Evolutionary conservation across 2,113 vertebrate species (phyloP).

Genomic region (Gnathonemus echidnorhynchus): DNA sequence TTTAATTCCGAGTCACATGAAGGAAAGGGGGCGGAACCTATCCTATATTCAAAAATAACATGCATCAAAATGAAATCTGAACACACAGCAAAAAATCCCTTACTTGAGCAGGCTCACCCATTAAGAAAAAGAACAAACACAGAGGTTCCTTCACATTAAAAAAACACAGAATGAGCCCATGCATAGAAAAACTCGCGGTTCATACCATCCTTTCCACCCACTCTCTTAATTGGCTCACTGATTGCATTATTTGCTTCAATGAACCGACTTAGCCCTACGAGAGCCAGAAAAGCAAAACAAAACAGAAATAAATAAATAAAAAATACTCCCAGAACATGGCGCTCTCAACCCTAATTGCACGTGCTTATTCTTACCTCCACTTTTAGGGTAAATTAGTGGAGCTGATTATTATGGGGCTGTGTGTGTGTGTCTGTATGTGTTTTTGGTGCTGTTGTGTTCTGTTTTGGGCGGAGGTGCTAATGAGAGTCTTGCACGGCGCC

Average conservation of each 20-base stretch:
- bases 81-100: constrained; percentile 23
- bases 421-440: background rate
- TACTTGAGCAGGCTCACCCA: background rate
- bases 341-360: background rate
- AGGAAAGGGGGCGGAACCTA: constrained; percentile 33
- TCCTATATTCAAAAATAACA: constrained; percentile 49
- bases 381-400: background rate
- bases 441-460: background rate
- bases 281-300: background rate
- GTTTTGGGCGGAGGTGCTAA: background rate
- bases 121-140: background rate
- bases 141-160: background rate
- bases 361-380: background rate
- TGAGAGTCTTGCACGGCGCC: background rate
- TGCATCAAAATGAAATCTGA: constrained; percentile 40
- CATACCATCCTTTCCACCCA: background rate
- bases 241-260: constrained; percentile 6
- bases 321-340: background rate
- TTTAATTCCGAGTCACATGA: constrained; percentile 11
- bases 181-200: background rate
- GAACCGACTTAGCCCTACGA: background rate
- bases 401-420: background rate
- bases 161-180: background rate
- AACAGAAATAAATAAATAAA: background rate
- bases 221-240: constrained; percentile 2